Base-by-base conservation (phyloP, 2,888 invertebrate species). In the Eucriotettix oculatus region DNA sequence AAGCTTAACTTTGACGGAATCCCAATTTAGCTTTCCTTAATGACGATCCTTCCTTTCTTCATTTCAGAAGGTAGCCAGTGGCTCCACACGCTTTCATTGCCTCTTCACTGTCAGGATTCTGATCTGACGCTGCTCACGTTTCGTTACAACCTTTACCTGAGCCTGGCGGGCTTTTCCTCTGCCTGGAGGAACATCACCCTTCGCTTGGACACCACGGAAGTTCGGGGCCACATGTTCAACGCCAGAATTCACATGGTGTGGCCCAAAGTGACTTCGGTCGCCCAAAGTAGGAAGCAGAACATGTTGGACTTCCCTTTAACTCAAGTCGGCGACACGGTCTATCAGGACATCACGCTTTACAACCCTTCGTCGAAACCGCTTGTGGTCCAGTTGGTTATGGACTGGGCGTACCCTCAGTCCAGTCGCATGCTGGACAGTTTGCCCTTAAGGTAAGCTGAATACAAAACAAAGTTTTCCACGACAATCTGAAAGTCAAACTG, bases 321-420 rank as follows among this genome's bases (percentile, higher is more conserved):
- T 1, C 87, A 87, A 73, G 80, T 87, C 60, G 86, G 85, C 61
- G 85, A 85, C 70, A 76, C 78, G 59, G 78, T 82, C 52, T 75
- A 82, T 67, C 78, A 81, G 69, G 81, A 80, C 61, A 74, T 91
- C 67, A 79, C 81, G 58, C 74, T 88, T 66, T 78, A 81, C 70
- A 93, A 92, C 77, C 90, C 91, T 43, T 80, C 82, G 64, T 79
- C 79, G 68, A 71, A 73, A 59, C 79, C 85, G 63, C 72, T 91
- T 62, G 74, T 89, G 62, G 77, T 90, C 68, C 91, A 92, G 71
- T 72, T 86, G 60, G 77, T 86, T n/a, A 79, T 87, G 68, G 80
- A 87, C 68, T 79, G 80, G 68, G 77, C 75, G 65, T 88, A 88
- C 53, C 58, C 48, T 10, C 59, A 48, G n/a, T 41, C 57, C n/a